A percentile compares a stretch with the other conserved stretches of the same genome.
These are phyloP conservation scores for Ips nitidus DNA, from an alignment of 1,140 invertebrate species.

Conservation along the genomic window DNA sequence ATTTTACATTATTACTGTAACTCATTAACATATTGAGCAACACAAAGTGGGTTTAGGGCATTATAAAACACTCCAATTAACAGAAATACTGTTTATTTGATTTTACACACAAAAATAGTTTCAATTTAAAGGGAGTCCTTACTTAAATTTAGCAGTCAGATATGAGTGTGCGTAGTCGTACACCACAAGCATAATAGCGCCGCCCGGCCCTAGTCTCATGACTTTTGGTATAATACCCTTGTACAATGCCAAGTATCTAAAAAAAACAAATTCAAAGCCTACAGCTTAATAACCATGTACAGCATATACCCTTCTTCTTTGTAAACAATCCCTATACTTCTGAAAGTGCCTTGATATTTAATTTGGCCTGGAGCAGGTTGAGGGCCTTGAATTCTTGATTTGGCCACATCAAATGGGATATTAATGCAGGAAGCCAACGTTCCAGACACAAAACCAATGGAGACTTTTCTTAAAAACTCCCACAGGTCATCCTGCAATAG, in stretches of 20 bases:
- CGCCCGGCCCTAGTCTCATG: conserved; percentile 85
- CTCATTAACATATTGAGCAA: no score
- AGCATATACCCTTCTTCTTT: conserved; percentile 79
- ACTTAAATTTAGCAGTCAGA: conserved; percentile 59
- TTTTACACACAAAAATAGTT: not conserved
- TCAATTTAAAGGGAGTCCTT: not conserved
- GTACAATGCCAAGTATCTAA: conserved; percentile 80
- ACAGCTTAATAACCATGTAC: not conserved
- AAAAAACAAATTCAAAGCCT: conserved; percentile 44
- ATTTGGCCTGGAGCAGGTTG: conserved; percentile 72
- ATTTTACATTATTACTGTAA: no score
- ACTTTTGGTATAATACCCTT: conserved; percentile 91
- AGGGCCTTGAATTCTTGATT: conserved; percentile 91
- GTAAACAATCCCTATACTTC: conserved; percentile 74
- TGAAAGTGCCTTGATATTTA: conserved; percentile 77
- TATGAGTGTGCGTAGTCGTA: conserved; percentile 79
- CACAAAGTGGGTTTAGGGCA: no score
- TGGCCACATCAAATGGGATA: conserved; percentile 95
- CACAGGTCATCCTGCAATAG: conserved; percentile 63
- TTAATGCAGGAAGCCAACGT: conserved; percentile 83
- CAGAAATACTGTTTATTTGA: not conserved
- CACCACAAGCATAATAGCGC: conserved; percentile 86
- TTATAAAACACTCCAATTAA: no score
- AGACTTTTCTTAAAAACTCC: conserved; percentile 72
- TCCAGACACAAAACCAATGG: conserved; percentile 82